Evolutionary conservation across 2,113 vertebrate species (phyloP), one percentile per base, ranked within the genome.

Genomic region (Rhipidura dahli): DNA sequence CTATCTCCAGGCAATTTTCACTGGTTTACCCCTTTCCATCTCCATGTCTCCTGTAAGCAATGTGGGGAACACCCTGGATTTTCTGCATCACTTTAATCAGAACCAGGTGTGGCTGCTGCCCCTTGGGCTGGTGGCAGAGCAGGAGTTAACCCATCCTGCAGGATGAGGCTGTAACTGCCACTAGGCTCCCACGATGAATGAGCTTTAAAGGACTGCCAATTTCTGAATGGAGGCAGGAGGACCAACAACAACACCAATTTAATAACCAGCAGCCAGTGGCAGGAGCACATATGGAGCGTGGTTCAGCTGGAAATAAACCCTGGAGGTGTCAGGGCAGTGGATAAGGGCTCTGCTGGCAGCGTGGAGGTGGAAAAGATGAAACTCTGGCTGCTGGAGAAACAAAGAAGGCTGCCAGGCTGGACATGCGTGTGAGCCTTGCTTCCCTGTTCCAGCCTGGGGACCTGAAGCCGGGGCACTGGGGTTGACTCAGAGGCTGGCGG

Each of bases 301-400:
- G 8, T 17, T 49, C 92, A 72, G 87, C 92, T 79, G 50, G 57
- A 96, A 93, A 94, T 60, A 90, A 95, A 87, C 40, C 40, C 94
- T 15, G 54, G 85, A 93, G 89, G 96, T 96, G 94, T 94, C 86
- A 39, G 90, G 75, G 63, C 88, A 89, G 83, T 0, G 75, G 54
- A 86, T 19, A 26, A 86, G 86, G 92, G 66, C 47, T 33, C 79
- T 80, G 88, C 92, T 96, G 95, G 95, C 95, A 92, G 86, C 3
- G 0, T 3, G 71, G 42, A 90, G 92, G 93, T 94, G 96, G 94
- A 94, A 95, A 96, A 96, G 89, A 96, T 92, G 91, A 95, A 78
- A 47, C 66, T 77, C 39, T 75, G 94, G 35, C 73, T 90, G 92
- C 76, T 73, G 83, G 56, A 60, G 80, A 77, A 83, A 70, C 57